Base-by-base conservation (phyloP, 1,140 invertebrate species). In the Luehdorfia chinensis region DNA sequence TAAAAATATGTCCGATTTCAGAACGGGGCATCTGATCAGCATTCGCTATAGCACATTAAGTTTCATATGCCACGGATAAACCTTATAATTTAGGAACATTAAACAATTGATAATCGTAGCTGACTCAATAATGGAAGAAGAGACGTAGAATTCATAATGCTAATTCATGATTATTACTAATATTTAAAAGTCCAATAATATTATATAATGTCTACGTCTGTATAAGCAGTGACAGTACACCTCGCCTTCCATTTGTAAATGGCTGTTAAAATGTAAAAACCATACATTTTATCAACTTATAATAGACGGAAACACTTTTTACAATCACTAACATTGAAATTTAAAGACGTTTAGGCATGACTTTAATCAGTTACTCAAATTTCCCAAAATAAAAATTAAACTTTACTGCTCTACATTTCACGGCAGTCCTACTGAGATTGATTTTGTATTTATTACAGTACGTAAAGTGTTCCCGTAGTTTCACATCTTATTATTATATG, bases 401-500 rank as follows among this genome's bases (percentile, higher is more conserved):
- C 30, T 30, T 30, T 30, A 3, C 19, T 21, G 19, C 19, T 21
- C 6, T n/a, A n/a, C n/a, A n/a, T n/a, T n/a, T n/a, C n/a, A n/a
- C n/a, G n/a, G n/a, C n/a, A n/a, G n/a, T n/a, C n/a, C n/a, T n/a
- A n/a, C n/a, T n/a, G n/a, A n/a, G n/a, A n/a, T n/a, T n/a, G n/a
- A n/a, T n/a, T n/a, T n/a, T n/a, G n/a, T n/a, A n/a, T n/a, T n/a
- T n/a, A n/a, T n/a, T n/a, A 21, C 16, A n/a, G 2, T 1, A 19
- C 4, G 7, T 8, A 28, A 43, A 43, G 39, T 28, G 25, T 43
- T 28, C 25, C 39, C 39, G 39, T 28, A 9, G 7, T 14, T 15
- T 41, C 44, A 34, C 19, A 50, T 30, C 39, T 32, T 48, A 50
- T 59, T 55, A 47, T 47, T 30, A 13, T 57, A 70, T 66, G 59